A percentile compares a stretch with the other conserved stretches of the same genome.
These are phyloP conservation scores for Ectropis crepuscularia DNA, from an alignment of 2,888 invertebrate genomes.

Conservation along the genomic window DNA sequence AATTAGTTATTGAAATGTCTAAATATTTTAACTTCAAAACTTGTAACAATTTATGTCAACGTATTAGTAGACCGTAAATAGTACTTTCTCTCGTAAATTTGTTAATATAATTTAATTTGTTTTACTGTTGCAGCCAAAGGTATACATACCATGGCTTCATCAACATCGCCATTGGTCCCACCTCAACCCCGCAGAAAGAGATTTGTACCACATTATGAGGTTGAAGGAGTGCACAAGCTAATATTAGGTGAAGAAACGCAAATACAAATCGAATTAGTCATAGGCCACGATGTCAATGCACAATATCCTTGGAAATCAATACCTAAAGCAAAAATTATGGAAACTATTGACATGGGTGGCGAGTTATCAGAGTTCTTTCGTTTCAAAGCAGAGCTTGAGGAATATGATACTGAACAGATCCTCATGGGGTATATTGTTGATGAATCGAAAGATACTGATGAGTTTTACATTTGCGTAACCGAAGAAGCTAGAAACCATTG, in stretches of 20 bases:
- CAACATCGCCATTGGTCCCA: conserved; percentile 22
- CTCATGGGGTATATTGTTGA: conserved; percentile 88
- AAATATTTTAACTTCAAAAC: conserved; percentile 3
- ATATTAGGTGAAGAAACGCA: conserved; percentile 84
- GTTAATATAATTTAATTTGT: not conserved
- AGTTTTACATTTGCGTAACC: conserved; percentile 88
- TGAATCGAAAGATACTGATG: conserved; percentile 85
- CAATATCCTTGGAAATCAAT: conserved; percentile 91
- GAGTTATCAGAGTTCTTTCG: conserved; percentile 76
- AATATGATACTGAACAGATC: conserved; percentile 71
- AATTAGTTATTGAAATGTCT: conserved; percentile 15
- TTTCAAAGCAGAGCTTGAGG: conserved; percentile 68
- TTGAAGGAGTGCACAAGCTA: conserved; percentile 84
- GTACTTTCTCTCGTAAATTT: not conserved
- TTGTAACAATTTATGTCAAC: not conserved
- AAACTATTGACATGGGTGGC: conserved; percentile 85
- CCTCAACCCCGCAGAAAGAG: conserved; percentile 70
- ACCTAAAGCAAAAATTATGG: conserved; percentile 85
- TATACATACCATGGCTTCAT: conserved; percentile 43
- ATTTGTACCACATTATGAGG: conserved; percentile 79
- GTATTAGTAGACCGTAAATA: no score
- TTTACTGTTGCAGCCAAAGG: conserved; percentile 50
- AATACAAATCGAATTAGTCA: conserved; percentile 85
- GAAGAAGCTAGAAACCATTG: conserved; percentile 82
- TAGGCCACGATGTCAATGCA: conserved; percentile 88